Percentiles rank a stretch among this genome's conserved stretches.
These are phyloP conservation scores for Athene noctua DNA, from an alignment of 2,113 vertebrate genomes.

Conservation along the genomic window DNA sequence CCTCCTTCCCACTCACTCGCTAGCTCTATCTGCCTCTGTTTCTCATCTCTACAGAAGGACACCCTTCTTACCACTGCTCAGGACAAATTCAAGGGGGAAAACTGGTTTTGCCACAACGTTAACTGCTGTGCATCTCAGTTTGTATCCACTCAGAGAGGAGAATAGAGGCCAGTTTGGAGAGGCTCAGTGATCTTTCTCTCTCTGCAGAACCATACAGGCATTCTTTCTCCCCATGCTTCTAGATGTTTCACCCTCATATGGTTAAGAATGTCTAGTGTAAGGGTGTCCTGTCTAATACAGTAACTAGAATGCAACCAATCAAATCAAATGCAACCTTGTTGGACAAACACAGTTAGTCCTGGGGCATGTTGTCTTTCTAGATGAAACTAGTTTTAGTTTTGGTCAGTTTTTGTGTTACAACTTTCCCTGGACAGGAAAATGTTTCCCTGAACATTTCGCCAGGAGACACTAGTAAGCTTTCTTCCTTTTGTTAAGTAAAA, in stretches of 20 bases:
- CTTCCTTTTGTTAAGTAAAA: not conserved
- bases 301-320: not conserved
- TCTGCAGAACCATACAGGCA: not conserved
- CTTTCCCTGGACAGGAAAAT: no score
- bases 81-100: not conserved
- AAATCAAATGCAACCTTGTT: not conserved
- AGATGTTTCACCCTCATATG: not conserved
- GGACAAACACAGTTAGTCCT: not conserved
- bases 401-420: not conserved
- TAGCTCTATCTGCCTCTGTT: not conserved
- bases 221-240: not conserved
- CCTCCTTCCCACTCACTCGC: not conserved
- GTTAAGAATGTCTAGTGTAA: not conserved
- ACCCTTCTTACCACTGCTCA: not conserved
- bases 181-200: not conserved
- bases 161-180: not conserved
- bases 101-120: not conserved
- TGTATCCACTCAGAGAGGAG: not conserved
- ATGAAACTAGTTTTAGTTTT: not conserved
- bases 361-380: not conserved
- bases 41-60: not conserved
- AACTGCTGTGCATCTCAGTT: not conserved
- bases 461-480: not conserved
- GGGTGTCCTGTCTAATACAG: not conserved
- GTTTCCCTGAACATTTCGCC: rapidly evolving